Percentiles rank a stretch among this genome's conserved stretches.
Conservation (phyloP, 2,888 invertebrate species). For the Teleogryllus oceanicus region DNA sequence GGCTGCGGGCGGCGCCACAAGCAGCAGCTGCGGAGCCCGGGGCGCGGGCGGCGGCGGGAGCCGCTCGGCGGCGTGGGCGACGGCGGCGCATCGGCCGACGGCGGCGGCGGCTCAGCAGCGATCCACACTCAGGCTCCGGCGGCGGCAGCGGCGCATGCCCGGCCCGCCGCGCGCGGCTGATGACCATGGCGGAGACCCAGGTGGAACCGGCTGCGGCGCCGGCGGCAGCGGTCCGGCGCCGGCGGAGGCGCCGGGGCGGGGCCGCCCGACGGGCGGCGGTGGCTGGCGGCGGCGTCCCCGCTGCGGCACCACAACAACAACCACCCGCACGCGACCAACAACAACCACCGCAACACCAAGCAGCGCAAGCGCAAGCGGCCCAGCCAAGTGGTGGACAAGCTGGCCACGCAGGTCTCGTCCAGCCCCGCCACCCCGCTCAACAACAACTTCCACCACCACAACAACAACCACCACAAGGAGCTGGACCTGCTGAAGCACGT, state of each 20-base stretch:
- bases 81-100: slow-evolving; percentile 4
- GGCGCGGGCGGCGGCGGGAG: not conserved
- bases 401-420: slow-evolving; percentile 50
- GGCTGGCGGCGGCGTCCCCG: not conserved
- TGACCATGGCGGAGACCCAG: slow-evolving; percentile 72
- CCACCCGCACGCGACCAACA: slow-evolving; percentile 59
- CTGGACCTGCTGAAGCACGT: slow-evolving; percentile 26
- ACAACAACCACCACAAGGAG: slow-evolving; percentile 45
- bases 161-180: slow-evolving; percentile 55
- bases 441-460: slow-evolving; percentile 49
- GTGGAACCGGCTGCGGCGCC: slow-evolving; percentile 59
- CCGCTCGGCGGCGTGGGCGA: not conserved
- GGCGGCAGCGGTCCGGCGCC: slow-evolving; percentile 39
- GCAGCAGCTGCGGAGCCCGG: not conserved
- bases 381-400: slow-evolving; percentile 75
- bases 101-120: slow-evolving; percentile 4
- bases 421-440: slow-evolving; percentile 51
- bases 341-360: slow-evolving; percentile 50
- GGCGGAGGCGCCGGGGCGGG: not conserved
- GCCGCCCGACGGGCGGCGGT: not conserved
- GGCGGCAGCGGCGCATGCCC: slow-evolving; percentile 48
- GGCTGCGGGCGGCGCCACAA: slow-evolving; percentile 23
- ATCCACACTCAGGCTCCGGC: slow-evolving; percentile 11
- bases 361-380: slow-evolving; percentile 74
- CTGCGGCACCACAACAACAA: slow-evolving; percentile 58